Base-by-base conservation (phyloP, 2,113 vertebrate genomes). In the Holacanthus passer region DNA sequence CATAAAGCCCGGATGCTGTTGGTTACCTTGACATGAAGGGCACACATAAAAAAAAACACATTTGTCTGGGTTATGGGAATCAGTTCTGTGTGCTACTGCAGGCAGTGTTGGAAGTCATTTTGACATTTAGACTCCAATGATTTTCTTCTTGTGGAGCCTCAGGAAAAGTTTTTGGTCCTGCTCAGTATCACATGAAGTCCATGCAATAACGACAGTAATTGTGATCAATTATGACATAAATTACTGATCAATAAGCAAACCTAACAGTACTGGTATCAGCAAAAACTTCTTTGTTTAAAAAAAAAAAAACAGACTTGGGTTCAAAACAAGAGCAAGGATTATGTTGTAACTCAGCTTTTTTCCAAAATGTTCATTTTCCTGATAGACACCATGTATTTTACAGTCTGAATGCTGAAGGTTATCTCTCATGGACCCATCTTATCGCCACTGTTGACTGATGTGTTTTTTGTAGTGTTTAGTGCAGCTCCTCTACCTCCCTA, bases 1-100 rank as follows among this genome's bases (percentile, higher is more conserved):
- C 79, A 91, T 85, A 80, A 90, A 92, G 71, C 60, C n/a, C 24
- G 48, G 66, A 84, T 83, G 76, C 64, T 86, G 70, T 55, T 77
- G 87, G 81, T 88, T 90, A 91, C 87, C 83, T 88, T 90, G 86
- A 90, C 88, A 91, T n/a, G 90, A 90, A 91, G 87, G 86, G 75
- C 78, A 22, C 76, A 80, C 88, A 92, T 92, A 86, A 88, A 91
- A 88, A 91, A n/a, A 84, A 88, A 73, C 71, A 81, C 81, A 87
- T 89, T 82, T 82, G 79, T 87, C 83, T 75, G 60, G 83, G 55
- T 84, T 85, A 84, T 84, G 63, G 69, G 27, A 59, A 52, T 85
- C 83, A 79, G 77, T 73, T 85, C 55, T 72, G 43, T 73, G 74
- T 52, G 52, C 70, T 39, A 47, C 72, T 56, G 73, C 60, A 47